Evolutionary conservation across 2,797 vertebrate genomes (phyloP).

Genomic region (Sparidentex hasta): DNA sequence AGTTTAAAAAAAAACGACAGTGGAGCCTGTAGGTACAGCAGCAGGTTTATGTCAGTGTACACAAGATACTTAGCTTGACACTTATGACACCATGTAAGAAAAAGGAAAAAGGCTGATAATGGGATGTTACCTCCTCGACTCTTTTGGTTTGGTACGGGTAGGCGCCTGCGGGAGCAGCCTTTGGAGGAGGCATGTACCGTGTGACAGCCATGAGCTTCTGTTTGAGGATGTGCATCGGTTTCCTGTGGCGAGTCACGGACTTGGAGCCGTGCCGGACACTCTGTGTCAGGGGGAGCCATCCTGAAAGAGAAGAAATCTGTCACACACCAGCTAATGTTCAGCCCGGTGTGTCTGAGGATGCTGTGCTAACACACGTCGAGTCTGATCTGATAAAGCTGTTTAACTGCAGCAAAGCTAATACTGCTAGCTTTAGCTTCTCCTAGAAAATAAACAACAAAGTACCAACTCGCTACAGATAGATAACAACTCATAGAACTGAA

Average conservation of each 20-base stretch:
- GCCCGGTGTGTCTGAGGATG: not conserved
- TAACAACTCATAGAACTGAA: fast-evolving
- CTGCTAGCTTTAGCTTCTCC: not conserved
- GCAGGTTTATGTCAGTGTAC: too few relatives aligned
- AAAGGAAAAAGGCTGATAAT: not conserved
- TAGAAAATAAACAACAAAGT: fast-evolving
- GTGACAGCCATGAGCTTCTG: conserved; percentile 95
- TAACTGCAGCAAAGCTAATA: fast-evolving
- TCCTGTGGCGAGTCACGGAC: conserved; percentile 93
- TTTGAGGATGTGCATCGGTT: conserved; percentile 89
- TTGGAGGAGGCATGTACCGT: conserved; percentile 88
- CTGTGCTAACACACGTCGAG: conserved; percentile 1
- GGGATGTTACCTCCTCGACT: conserved; percentile 70
- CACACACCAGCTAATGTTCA: not conserved
- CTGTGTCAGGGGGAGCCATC: conserved; percentile 88
- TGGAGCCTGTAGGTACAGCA: too few relatives aligned
- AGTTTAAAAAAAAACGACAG: too few relatives aligned
- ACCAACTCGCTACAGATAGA: fast-evolving
- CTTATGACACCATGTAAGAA: too few relatives aligned
- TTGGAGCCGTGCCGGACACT: conserved; percentile 91
- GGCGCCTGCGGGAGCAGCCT: conserved; percentile 77
- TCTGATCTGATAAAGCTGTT: fast-evolving
- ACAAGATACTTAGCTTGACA: too few relatives aligned
- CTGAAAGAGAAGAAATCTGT: conserved; percentile 73
- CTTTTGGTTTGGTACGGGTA: conserved; percentile 40